Evolutionary conservation across 2,113 vertebrate species (phyloP).

Genomic region (Misgurnus anguillicaudatus): DNA sequence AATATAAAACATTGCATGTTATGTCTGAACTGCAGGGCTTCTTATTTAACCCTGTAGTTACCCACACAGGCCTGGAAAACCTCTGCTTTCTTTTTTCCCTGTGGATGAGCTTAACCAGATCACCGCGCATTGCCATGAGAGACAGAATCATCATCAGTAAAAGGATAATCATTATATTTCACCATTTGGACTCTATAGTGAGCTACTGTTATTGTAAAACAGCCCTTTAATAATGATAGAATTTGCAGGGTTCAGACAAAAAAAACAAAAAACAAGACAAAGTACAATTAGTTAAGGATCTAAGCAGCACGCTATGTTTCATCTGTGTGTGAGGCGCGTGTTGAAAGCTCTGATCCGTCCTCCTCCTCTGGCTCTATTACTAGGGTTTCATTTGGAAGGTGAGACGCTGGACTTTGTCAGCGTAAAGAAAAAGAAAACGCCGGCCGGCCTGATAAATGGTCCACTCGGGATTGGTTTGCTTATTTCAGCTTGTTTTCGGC

Average conservation of each 20-base stretch:
- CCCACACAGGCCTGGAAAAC: conserved; percentile 4
- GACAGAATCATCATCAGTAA: conserved; percentile 43
- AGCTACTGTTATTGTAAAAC: not conserved
- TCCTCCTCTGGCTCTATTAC: conserved; percentile 38
- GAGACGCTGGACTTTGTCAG: conserved; percentile 61
- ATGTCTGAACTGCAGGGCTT: not conserved
- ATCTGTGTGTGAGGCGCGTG: conserved; percentile 41
- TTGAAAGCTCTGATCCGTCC: conserved; percentile 36
- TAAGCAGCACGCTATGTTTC: conserved; percentile 34
- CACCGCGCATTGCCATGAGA: conserved; percentile 3
- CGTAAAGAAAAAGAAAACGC: conserved; percentile 47
- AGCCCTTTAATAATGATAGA: conserved; percentile 12
- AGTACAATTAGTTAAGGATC: conserved; percentile 43
- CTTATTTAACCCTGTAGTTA: not conserved
- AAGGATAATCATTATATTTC: conserved; percentile 53
- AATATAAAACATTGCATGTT: not conserved
- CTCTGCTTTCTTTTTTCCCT: conserved; percentile 12
- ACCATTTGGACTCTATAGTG: conserved; percentile 28
- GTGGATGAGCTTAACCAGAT: conserved; percentile 52
- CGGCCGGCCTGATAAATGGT: conserved; percentile 50
- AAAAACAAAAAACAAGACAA: conserved; percentile 45
- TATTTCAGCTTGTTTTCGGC: conserved; percentile 40
- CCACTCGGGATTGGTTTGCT: conserved; percentile 46
- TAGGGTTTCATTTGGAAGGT: conserved; percentile 47
- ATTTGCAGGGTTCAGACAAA: conserved; percentile 19